Percentiles rank a stretch among this genome's conserved stretches.
Evolutionary conservation across 2,113 vertebrate genomes (phyloP).

Genomic region (Pteropus alecto): DNA sequence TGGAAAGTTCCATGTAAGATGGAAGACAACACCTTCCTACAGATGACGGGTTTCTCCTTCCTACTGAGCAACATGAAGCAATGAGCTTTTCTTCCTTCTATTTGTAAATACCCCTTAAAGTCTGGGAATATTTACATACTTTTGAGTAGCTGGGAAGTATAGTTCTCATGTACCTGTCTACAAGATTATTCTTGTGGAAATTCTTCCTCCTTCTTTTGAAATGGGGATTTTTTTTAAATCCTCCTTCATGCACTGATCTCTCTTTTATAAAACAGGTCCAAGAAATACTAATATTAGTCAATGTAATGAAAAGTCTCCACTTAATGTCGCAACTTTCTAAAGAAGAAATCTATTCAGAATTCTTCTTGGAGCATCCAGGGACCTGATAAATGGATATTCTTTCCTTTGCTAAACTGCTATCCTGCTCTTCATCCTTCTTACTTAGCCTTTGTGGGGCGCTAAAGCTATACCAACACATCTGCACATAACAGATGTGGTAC

Average conservation of each 20-base stretch:
- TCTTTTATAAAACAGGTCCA: neutral
- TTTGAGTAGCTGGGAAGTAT: neutral
- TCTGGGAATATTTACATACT: neutral
- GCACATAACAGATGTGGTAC: conserved; percentile 7
- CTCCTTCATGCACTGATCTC: neutral
- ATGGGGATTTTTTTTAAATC: neutral
- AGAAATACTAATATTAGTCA: neutral
- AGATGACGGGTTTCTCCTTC: neutral
- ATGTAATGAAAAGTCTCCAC: neutral
- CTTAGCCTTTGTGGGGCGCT: neutral
- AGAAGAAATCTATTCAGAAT: neutral
- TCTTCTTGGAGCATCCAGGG: neutral
- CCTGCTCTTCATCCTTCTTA: neutral
- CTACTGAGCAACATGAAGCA: neutral
- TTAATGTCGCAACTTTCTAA: neutral
- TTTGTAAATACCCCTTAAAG: neutral
- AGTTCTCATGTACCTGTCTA: neutral
- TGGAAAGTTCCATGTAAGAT: neutral
- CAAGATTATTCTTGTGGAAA: neutral
- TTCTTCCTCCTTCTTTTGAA: neutral
- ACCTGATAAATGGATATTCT: neutral
- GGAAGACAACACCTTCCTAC: neutral
- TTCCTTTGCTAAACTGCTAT: neutral
- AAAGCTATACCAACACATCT: neutral
- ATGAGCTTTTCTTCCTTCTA: neutral